Conservation (phyloP, 2,113 vertebrate genomes). For the Hydropotes inermis region DNA sequence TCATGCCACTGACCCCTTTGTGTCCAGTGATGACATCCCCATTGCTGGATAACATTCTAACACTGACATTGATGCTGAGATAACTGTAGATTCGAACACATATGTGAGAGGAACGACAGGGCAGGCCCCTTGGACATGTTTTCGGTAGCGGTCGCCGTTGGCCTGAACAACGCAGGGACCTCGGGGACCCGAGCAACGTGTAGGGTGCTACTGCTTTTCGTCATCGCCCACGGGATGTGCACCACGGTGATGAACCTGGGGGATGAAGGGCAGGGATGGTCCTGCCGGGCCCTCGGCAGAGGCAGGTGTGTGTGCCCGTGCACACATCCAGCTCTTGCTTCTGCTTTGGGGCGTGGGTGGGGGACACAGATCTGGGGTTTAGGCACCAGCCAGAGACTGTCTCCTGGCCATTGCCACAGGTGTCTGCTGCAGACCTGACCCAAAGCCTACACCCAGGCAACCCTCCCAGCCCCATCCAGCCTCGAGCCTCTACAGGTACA, state of each 20-base stretch:
- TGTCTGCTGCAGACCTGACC: neutral
- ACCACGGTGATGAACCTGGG: neutral
- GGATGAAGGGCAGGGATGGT: neutral
- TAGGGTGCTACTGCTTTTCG: neutral
- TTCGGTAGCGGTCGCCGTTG: fast-evolving
- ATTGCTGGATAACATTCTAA: no score
- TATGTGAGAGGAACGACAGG: neutral
- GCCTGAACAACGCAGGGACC: fast-evolving
- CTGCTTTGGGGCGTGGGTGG: neutral
- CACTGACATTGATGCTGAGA: neutral
- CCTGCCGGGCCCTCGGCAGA: neutral
- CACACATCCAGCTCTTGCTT: neutral
- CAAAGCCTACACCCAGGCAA: neutral
- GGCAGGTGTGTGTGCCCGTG: neutral
- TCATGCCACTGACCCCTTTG: fast-evolving
- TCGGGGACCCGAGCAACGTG: neutral
- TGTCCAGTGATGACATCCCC: neutral
- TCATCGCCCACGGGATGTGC: neutral
- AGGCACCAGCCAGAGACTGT: neutral
- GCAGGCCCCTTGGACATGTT: no score
- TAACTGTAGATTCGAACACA: no score
- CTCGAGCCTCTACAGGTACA: neutral
- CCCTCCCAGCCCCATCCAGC: neutral
- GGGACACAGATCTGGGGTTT: neutral
- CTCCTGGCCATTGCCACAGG: no score